Conservation (phyloP, 1,140 invertebrate genomes). For the Agrypnia vestita region DNA sequence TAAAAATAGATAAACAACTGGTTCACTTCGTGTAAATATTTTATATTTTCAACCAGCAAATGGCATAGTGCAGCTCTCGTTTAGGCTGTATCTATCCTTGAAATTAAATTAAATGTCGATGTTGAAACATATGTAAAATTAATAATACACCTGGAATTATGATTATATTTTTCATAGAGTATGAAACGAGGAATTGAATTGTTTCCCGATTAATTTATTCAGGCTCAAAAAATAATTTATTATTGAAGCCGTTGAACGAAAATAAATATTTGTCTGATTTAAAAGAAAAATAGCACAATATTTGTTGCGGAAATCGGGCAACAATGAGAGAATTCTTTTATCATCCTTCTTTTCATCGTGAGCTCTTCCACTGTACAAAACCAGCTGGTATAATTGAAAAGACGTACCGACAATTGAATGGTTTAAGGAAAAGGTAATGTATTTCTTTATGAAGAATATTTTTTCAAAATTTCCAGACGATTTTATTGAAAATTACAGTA, state of each 20-base stretch:
- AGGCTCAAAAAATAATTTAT: too few relatives aligned
- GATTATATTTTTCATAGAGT: too few relatives aligned
- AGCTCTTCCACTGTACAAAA: constrained; percentile 58
- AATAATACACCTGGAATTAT: too few relatives aligned
- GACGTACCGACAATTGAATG: constrained; percentile 58
- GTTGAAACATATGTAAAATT: too few relatives aligned
- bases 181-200: too few relatives aligned
- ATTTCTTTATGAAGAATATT: constrained; percentile 3
- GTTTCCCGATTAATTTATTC: too few relatives aligned
- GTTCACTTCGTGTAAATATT: too few relatives aligned
- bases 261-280: constrained; percentile 23
- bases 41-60: too few relatives aligned
- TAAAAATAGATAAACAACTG: too few relatives aligned
- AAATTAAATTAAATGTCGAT: too few relatives aligned
- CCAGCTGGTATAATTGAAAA: constrained; percentile 59
- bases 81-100: too few relatives aligned
- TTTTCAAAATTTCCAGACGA: constrained; percentile 9
- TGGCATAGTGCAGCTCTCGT: too few relatives aligned
- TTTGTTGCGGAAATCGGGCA: constrained; percentile 10
- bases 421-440: constrained; percentile 50
- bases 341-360: constrained; percentile 55
- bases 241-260: background rate
- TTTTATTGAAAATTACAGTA: background rate
- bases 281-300: background rate
- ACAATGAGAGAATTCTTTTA: constrained; percentile 55